phyloP scores from a whole-genome alignment of 2,888 invertebrate species.

The Diarsia rubi region DNA sequence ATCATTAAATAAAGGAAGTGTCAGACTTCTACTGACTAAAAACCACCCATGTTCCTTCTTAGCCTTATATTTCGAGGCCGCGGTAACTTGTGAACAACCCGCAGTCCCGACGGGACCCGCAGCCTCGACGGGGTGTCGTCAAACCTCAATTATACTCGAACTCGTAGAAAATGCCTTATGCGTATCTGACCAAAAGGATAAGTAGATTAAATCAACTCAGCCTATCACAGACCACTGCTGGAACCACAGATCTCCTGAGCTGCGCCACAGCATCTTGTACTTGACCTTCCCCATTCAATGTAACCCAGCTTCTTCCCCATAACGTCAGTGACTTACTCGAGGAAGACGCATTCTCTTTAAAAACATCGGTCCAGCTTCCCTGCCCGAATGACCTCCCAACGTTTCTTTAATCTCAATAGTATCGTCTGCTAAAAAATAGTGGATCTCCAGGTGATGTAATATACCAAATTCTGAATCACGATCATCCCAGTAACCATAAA shows the following conservation, averaged over 20 bases:
- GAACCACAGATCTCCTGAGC: background rate
- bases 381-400: conserved; percentile 92
- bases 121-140: no score
- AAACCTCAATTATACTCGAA: background rate
- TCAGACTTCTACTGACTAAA: no score
- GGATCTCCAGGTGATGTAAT: conserved; percentile 94
- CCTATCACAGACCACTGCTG: background rate
- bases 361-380: conserved; percentile 93
- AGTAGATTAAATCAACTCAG: background rate
- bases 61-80: no score
- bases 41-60: no score
- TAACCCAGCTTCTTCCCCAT: background rate
- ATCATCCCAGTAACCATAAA: conserved; percentile 98
- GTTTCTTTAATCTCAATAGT: conserved; percentile 97
- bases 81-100: no score
- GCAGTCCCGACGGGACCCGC: no score
- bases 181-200: background rate
- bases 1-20: no score
- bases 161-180: background rate
- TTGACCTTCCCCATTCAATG: background rate
- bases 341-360: conserved; percentile 94
- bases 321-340: conserved; percentile 90
- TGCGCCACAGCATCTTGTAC: background rate
- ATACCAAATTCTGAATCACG: conserved; percentile 94
- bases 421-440: conserved; percentile 96